phyloP scores from a whole-genome alignment of 2,888 invertebrate species.

The Syritta pipiens region DNA sequence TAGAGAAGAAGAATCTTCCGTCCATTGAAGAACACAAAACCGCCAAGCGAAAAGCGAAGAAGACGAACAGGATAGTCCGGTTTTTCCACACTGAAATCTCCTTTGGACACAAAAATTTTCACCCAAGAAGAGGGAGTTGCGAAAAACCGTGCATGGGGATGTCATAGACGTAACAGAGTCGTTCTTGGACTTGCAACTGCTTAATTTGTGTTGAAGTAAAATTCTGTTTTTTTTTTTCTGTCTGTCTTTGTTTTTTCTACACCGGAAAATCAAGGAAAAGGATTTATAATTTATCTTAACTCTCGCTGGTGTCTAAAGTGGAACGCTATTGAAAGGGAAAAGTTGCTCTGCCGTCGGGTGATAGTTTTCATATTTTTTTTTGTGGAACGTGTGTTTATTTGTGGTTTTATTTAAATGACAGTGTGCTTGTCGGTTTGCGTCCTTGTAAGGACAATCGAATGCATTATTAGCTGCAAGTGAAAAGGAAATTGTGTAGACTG shows the following conservation, averaged over 20 bases:
- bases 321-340: conserved; percentile 50
- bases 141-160: not conserved
- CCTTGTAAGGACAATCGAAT: conserved; percentile 23
- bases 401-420: conserved; percentile 16
- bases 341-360: conserved; percentile 3
- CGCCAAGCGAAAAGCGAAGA: conserved; percentile 1
- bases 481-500: not conserved
- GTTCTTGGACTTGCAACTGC: conserved; percentile 31
- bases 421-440: conserved; percentile 8
- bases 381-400: no score
- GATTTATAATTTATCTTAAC: conserved; percentile 36
- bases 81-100: no score
- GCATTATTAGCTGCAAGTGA: not conserved
- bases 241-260: no score
- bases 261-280: conserved; percentile 51
- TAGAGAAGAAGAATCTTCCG: conserved; percentile 12
- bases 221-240: no score
- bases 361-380: not conserved
- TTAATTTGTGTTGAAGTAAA: conserved; percentile 24
- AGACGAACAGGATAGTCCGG: conserved; percentile 61
- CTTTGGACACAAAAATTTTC: conserved; percentile 33
- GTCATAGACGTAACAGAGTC: not conserved
- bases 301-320: conserved; percentile 39
- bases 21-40: conserved; percentile 3
- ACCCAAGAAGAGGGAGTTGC: conserved; percentile 1